Evolutionary conservation across 30 jellyfish, hydroid and myxozoan species (phyloP).

Genomic region (Sanderia malayensis): DNA sequence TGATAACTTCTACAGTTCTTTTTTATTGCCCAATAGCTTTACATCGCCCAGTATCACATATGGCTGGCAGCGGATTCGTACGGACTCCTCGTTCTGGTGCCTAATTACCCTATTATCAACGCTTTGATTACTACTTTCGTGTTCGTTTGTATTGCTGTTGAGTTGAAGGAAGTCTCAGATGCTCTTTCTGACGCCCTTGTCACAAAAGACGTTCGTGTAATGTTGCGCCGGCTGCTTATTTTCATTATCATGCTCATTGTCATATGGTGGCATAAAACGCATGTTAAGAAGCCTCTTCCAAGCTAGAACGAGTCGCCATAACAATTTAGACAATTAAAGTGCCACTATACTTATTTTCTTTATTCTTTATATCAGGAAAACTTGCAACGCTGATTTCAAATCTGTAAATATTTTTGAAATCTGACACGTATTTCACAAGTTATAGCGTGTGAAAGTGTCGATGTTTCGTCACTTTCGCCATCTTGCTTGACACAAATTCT

Average conservation of each 20-base stretch:
- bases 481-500: too few relatives aligned
- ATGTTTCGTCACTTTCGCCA: too few relatives aligned
- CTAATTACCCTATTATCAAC: conserved; percentile 67
- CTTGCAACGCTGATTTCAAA: too few relatives aligned
- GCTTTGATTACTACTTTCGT: conserved; percentile 74
- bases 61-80: conserved; percentile 86
- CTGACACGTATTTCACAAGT: too few relatives aligned
- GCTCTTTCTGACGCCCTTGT: conserved; percentile 72
- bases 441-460: too few relatives aligned
- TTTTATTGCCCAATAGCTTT: too few relatives aligned
- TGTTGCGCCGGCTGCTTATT: conserved; percentile 78
- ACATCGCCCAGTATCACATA: conserved; percentile 88
- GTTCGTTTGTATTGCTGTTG: conserved; percentile 69
- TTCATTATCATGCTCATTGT: conserved; percentile 59
- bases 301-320: conserved; percentile 48
- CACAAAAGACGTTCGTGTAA: conserved; percentile 85
- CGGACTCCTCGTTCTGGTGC: conserved; percentile 82
- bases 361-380: too few relatives aligned
- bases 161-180: conserved; percentile 61
- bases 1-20: too few relatives aligned
- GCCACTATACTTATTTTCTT: too few relatives aligned
- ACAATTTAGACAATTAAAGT: too few relatives aligned
- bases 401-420: too few relatives aligned
- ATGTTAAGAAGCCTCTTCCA: conserved; percentile 68
- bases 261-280: conserved; percentile 96